These are phyloP conservation scores for Salpingus planirostris DNA, from an alignment of 2,888 invertebrate genomes.

Conservation along the genomic window DNA sequence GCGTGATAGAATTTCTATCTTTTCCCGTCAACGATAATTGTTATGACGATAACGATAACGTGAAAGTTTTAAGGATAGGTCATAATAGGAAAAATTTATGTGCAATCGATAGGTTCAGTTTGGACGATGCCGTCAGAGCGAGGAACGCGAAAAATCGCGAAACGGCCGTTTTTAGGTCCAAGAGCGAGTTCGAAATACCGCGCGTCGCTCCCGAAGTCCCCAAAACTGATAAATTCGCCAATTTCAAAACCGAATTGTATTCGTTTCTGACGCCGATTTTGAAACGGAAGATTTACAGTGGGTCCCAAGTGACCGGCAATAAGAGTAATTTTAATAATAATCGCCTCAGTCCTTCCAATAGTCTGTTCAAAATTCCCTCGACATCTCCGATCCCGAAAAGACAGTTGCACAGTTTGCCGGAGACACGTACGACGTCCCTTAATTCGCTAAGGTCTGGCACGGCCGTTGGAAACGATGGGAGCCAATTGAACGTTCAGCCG, in stretches of 20 bases:
- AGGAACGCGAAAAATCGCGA: background rate
- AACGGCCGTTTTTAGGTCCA: constrained; percentile 33
- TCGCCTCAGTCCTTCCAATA: constrained; percentile 24
- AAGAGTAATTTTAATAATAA: no score
- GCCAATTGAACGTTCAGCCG: constrained; percentile 21
- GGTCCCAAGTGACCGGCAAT: constrained; percentile 22
- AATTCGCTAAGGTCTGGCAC: constrained; percentile 31
- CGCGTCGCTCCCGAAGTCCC: constrained; percentile 18
- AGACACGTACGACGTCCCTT: constrained; percentile 32
- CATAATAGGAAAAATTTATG: no score
- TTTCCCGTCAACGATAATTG: no score
- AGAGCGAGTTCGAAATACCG: constrained; percentile 39
- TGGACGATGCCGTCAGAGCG: constrained; percentile 5
- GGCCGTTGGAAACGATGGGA: constrained; percentile 20
- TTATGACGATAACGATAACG: no score
- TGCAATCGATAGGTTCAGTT: constrained; percentile 8
- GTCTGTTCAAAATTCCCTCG: constrained; percentile 27
- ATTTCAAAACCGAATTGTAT: constrained; percentile 41
- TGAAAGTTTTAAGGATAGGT: no score
- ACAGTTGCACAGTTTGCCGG: constrained; percentile 25
- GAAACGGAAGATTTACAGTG: constrained; percentile 36
- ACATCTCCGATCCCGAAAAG: constrained; percentile 24
- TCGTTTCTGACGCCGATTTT: constrained; percentile 53
- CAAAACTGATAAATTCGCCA: constrained; percentile 21
- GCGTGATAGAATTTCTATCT: no score